These are phyloP conservation scores for Phyllotis vaccarum DNA, from an alignment of 2,797 vertebrate genomes.

Conservation along the genomic window DNA sequence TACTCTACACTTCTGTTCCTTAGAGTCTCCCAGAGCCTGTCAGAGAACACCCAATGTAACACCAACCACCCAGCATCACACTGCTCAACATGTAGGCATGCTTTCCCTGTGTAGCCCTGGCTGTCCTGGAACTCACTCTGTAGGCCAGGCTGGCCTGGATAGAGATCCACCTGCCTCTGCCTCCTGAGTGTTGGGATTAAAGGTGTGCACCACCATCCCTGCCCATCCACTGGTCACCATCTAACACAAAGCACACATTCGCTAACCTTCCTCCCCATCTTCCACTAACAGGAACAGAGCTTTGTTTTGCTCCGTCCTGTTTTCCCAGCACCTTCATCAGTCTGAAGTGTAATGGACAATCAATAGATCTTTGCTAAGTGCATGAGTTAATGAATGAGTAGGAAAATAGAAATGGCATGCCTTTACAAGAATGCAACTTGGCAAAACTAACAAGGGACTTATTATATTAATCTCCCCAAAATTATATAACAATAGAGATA, in stretches of 20 bases:
- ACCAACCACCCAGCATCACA: not conserved
- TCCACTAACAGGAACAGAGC: not conserved
- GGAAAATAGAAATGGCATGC: slow-evolving; percentile 5
- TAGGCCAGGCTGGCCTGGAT: not conserved
- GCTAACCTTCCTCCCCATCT: not conserved
- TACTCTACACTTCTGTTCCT: not conserved
- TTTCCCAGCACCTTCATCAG: slow-evolving; percentile 42
- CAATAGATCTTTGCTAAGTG: slow-evolving; percentile 58
- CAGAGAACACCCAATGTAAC: not conserved
- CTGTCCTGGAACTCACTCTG: not conserved
- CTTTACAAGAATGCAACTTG: slow-evolving; percentile 59
- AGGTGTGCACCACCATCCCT: not conserved
- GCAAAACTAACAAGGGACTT: slow-evolving; percentile 36
- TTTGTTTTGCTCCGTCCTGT: not conserved
- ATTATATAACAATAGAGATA: slow-evolving; percentile 38
- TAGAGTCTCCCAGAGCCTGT: not conserved
- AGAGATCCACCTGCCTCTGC: not conserved
- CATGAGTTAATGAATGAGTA: slow-evolving; percentile 53
- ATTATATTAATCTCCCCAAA: slow-evolving; percentile 56
- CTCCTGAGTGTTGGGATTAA: not conserved
- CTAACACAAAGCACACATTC: not conserved
- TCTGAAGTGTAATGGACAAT: slow-evolving; percentile 43
- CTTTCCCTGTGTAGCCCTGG: not conserved
- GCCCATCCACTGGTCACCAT: not conserved
- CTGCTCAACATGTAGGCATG: not conserved